A percentile compares a stretch with the other conserved stretches of the same genome.
phyloP scores from a whole-genome alignment of 2,797 vertebrate species.

The Pipistrellus nathusii region DNA sequence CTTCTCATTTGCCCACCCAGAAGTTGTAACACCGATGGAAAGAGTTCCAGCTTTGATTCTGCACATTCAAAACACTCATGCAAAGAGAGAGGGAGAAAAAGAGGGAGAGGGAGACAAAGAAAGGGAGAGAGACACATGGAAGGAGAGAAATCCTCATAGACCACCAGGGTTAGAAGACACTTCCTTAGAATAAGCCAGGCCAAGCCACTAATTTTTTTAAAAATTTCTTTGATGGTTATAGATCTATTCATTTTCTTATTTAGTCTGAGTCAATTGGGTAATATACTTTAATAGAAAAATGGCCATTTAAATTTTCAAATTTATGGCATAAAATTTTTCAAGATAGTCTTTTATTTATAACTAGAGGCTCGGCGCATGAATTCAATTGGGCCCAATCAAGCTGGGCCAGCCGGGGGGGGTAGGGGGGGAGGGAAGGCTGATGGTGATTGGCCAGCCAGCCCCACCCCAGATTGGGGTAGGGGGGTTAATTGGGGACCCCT shows the following conservation, averaged over 20 bases:
- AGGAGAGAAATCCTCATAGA: neutral
- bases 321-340: neutral
- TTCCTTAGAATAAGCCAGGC: neutral
- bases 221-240: neutral
- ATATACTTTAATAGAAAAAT: conserved; percentile 12
- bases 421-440: too few relatives aligned
- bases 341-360: neutral
- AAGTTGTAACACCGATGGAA: neutral
- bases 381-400: too few relatives aligned
- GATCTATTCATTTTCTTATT: neutral
- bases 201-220: neutral
- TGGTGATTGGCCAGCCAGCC: too few relatives aligned
- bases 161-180: neutral
- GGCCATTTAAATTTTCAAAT: neutral
- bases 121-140: neutral
- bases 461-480: too few relatives aligned
- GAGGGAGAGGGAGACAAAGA: neutral
- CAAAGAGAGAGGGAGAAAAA: neutral
- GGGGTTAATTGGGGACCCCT: too few relatives aligned
- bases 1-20: neutral
- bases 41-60: neutral
- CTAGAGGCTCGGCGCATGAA: too few relatives aligned
- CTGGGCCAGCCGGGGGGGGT: too few relatives aligned
- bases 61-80: conserved; percentile 13
- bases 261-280: conserved; percentile 2